Evolutionary conservation across 1,140 invertebrate genomes (phyloP).

Genomic region (Procambarus clarkii): DNA sequence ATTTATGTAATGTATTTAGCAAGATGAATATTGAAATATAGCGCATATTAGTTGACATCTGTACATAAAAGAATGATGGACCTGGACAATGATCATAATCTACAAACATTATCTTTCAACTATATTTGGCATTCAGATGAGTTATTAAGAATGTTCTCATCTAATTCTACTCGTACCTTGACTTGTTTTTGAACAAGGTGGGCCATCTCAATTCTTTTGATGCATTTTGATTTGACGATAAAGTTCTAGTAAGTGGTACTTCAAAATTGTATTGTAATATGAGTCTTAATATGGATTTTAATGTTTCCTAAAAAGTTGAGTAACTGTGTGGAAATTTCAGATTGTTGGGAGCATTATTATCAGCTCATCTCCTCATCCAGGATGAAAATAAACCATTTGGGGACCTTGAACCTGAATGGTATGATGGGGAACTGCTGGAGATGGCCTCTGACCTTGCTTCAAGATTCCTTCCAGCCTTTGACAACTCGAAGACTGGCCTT

Average conservation of each 20-base stretch:
- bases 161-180: no score
- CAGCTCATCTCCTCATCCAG: constrained; percentile 83
- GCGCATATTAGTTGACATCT: no score
- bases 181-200: no score
- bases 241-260: neutral
- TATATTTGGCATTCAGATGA: no score
- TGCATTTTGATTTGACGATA: neutral
- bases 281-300: neutral
- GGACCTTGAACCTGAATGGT: constrained; percentile 79
- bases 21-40: no score
- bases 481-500: constrained; percentile 79
- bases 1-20: no score
- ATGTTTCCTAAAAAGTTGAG: neutral
- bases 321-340: constrained; percentile 74
- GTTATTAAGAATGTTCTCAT: no score
- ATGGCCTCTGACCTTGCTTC: constrained; percentile 82
- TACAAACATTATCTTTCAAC: no score
- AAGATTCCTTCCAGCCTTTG: constrained; percentile 81
- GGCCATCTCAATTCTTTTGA: neutral
- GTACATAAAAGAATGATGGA: no score
- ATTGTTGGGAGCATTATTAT: constrained; percentile 82
- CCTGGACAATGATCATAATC: no score
- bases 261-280: no score
- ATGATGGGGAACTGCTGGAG: constrained; percentile 80
- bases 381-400: constrained; percentile 81